Conservation (phyloP, 2,113 vertebrate genomes). For the Tapirus terrestris region DNA sequence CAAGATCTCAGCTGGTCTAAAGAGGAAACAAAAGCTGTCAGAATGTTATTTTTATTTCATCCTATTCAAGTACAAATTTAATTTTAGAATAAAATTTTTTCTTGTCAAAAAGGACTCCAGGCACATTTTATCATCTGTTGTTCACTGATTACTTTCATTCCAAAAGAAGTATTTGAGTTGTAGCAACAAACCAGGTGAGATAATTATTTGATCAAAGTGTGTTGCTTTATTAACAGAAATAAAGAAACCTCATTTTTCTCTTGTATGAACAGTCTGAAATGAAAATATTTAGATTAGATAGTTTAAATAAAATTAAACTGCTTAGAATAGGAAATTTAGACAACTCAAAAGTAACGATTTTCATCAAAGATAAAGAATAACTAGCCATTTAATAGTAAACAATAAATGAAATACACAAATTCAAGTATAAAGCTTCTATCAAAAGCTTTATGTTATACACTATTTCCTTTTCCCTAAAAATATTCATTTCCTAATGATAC, state of each 20-base stretch:
- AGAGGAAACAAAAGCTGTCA: neutral
- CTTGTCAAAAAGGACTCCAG: neutral
- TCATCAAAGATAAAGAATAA: neutral
- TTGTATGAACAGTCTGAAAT: neutral
- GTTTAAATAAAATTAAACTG: constrained; percentile 52
- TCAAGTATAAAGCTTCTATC: neutral
- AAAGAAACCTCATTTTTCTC: constrained; percentile 10
- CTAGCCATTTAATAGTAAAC: neutral
- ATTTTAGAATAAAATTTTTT: constrained; percentile 11
- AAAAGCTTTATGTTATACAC: neutral
- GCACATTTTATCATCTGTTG: constrained; percentile 17
- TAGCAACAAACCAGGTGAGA: constrained; percentile 23
- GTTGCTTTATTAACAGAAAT: constrained; percentile 7
- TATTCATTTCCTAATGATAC: neutral
- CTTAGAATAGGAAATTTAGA: constrained; percentile 16
- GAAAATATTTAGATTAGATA: neutral
- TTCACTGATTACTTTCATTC: constrained; percentile 3
- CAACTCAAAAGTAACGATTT: constrained; percentile 35
- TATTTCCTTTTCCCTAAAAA: neutral
- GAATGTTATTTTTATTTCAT: constrained; percentile 32
- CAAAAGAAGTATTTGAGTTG: constrained; percentile 35
- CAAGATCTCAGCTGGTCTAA: neutral
- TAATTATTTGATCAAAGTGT: constrained; percentile 3
- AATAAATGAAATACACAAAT: neutral
- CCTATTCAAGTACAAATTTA: constrained; percentile 35